Conservation (phyloP, 2,113 vertebrate genomes). For the Lycaon pictus region DNA sequence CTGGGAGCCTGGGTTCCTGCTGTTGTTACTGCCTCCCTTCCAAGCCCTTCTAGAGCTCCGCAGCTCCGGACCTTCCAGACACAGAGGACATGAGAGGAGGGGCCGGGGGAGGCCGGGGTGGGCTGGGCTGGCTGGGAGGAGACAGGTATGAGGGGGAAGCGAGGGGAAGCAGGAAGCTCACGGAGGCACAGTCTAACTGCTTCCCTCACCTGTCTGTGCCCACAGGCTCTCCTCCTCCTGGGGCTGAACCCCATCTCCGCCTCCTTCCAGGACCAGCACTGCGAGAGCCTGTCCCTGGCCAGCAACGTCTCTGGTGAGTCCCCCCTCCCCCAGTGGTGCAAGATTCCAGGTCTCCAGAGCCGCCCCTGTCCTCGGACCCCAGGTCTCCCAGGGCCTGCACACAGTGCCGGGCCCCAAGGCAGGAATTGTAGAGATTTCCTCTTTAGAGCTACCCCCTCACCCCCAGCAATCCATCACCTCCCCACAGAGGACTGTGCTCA, state of each 20-base stretch:
- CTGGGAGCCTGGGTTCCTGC: not conserved
- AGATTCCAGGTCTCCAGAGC: not conserved
- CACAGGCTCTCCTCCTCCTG: conserved; percentile 84
- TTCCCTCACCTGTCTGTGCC: not conserved
- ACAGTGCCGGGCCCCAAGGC: accelerated
- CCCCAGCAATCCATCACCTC: not conserved
- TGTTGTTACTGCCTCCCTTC: not conserved
- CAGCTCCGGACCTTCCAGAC: not conserved
- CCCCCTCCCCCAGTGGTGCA: not conserved
- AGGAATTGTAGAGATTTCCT: not conserved
- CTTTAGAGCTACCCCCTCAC: not conserved
- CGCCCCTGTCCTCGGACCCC: no score
- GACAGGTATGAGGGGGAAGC: accelerated
- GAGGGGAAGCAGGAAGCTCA: not conserved
- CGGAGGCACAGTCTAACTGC: not conserved
- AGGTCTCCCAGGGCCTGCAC: not conserved
- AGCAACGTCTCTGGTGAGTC: conserved; percentile 86
- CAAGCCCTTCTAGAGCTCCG: not conserved
- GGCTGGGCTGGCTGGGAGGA: not conserved
- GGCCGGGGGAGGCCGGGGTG: not conserved
- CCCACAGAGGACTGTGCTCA: not conserved
- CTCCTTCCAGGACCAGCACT: conserved; percentile 86
- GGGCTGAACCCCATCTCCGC: conserved; percentile 70
- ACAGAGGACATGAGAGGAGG: not conserved
- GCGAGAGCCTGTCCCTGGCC: conserved; percentile 78